phyloP scores from a whole-genome alignment of 2,797 vertebrate species.

The Morus bassanus region DNA sequence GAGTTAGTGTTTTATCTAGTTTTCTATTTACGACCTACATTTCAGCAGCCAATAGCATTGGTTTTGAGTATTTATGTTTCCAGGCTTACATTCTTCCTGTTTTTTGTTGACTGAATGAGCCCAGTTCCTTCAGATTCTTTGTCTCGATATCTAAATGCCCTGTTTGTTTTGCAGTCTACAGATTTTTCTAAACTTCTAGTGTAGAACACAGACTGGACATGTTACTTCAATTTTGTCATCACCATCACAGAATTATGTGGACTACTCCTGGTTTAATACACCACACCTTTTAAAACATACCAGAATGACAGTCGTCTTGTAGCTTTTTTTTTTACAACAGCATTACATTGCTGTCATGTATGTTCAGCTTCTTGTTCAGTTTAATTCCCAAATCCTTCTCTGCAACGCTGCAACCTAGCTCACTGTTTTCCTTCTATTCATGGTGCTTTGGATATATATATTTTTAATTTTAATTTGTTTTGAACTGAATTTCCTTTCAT shows the following conservation, averaged over 20 bases:
- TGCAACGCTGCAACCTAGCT: background rate
- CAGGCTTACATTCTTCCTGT: background rate
- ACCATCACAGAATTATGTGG: background rate
- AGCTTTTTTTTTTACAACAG: background rate
- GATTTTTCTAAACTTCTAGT: background rate
- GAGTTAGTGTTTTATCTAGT: background rate
- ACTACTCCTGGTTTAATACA: background rate
- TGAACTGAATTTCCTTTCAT: background rate
- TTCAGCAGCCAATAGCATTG: background rate
- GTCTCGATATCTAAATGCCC: background rate
- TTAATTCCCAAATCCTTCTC: background rate
- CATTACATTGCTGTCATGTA: background rate
- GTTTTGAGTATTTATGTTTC: background rate
- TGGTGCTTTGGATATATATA: background rate
- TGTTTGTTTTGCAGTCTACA: background rate
- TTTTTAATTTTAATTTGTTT: background rate
- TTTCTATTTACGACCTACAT: background rate
- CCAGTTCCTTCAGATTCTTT: background rate
- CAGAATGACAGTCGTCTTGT: background rate
- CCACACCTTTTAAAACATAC: background rate
- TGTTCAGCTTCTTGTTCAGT: background rate
- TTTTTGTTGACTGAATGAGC: conserved; percentile 3
- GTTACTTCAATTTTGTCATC: background rate
- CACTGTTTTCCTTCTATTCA: background rate
- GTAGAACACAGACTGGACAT: background rate